Evolutionary conservation across 2,797 vertebrate species (phyloP).

Genomic region (Salarias fasciatus): DNA sequence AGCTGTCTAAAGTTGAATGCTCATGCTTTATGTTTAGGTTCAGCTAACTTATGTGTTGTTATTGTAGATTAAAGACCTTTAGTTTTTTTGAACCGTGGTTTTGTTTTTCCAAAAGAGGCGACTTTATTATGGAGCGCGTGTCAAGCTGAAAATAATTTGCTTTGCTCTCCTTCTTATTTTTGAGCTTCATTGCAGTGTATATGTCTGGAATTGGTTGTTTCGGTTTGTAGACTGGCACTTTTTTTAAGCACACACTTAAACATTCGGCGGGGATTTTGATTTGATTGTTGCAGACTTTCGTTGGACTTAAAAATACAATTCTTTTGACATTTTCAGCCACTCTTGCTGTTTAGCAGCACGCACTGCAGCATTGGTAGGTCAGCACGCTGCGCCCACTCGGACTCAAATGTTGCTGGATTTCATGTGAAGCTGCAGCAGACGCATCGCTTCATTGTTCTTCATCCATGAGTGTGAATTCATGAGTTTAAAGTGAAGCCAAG

Average conservation of each 20-base stretch:
- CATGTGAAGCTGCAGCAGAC: too few relatives aligned
- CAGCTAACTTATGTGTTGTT: background rate
- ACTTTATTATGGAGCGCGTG: conserved; percentile 5
- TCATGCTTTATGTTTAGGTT: conserved; percentile 24
- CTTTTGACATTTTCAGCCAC: background rate
- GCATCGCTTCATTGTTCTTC: too few relatives aligned
- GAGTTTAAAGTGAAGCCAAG: too few relatives aligned
- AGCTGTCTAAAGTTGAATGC: conserved; percentile 15
- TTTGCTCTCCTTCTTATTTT: conserved; percentile 1
- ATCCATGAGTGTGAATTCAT: too few relatives aligned
- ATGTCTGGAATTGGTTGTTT: conserved; percentile 7
- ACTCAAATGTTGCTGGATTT: too few relatives aligned
- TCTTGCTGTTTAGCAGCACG: background rate
- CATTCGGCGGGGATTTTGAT: conserved; percentile 21
- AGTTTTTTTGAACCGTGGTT: conserved; percentile 22
- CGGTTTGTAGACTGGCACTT: background rate
- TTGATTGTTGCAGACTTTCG: conserved; percentile 3
- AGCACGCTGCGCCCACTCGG: too few relatives aligned
- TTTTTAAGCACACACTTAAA: conserved; percentile 5
- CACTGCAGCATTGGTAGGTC: too few relatives aligned
- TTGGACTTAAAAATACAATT: background rate
- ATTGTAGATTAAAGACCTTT: conserved; percentile 27
- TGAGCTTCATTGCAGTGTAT: conserved; percentile 2
- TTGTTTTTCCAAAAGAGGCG: conserved; percentile 8
- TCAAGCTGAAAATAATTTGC: conserved; percentile 1